phyloP scores from a whole-genome alignment of 2,888 invertebrate genomes.

The Neoitamus cyanurus region DNA sequence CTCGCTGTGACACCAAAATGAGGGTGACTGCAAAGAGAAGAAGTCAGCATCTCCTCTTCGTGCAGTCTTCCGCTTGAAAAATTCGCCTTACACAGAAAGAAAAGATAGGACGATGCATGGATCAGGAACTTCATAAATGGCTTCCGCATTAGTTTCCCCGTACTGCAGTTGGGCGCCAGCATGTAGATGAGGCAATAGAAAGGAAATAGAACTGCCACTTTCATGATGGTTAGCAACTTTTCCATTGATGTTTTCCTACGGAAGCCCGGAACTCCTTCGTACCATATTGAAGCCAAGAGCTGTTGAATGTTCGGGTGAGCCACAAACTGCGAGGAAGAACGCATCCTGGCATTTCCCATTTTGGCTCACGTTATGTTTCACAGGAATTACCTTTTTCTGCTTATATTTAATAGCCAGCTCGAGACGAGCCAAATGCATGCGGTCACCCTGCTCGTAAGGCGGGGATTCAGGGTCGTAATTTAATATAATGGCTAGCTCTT shows the following conservation, averaged over 20 bases:
- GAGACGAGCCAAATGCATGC: slow-evolving; percentile 85
- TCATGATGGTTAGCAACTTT: slow-evolving; percentile 78
- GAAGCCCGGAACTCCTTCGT: slow-evolving; percentile 94
- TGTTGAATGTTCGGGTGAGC: slow-evolving; percentile 97
- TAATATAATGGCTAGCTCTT: slow-evolving; percentile 91
- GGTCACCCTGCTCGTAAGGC: slow-evolving; percentile 80
- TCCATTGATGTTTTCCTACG: slow-evolving; percentile 80
- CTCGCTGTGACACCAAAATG: slow-evolving; percentile 91
- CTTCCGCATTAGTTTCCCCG: slow-evolving; percentile 87
- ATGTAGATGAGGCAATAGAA: slow-evolving; percentile 88
- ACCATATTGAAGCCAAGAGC: slow-evolving; percentile 90
- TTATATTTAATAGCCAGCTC: slow-evolving; percentile 93
- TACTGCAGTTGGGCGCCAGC: slow-evolving; percentile 82
- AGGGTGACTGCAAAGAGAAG: slow-evolving; percentile 76
- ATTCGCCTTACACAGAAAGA: slow-evolving; percentile 83
- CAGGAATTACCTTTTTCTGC: slow-evolving; percentile 83
- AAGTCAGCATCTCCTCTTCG: not conserved
- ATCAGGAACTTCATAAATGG: slow-evolving; percentile 98
- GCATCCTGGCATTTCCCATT: not conserved
- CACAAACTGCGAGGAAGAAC: slow-evolving; percentile 75
- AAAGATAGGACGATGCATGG: slow-evolving; percentile 92
- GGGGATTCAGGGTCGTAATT: slow-evolving; percentile 87
- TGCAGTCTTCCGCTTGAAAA: not conserved
- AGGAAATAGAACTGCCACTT: slow-evolving; percentile 87
- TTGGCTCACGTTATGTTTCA: not conserved